Conservation (phyloP, 1,140 invertebrate genomes). For the Diachasma alloeum region DNA sequence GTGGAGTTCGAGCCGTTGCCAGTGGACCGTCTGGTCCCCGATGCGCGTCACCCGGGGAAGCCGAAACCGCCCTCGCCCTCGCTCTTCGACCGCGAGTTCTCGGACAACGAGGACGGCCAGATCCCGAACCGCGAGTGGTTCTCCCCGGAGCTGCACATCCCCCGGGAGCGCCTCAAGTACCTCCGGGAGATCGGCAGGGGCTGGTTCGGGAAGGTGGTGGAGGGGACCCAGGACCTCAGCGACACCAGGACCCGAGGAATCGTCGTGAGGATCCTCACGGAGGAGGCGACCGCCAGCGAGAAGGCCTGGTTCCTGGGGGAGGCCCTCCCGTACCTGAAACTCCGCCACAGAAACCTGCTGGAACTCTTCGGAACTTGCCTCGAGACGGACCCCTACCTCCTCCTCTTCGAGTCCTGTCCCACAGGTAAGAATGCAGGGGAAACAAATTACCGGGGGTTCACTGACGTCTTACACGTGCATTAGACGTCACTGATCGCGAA, state of each 20-base stretch:
- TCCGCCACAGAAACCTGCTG: conserved; percentile 72
- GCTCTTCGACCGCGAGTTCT: conserved; percentile 39
- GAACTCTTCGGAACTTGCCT: conserved; percentile 70
- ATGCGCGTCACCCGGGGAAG: conserved; percentile 38
- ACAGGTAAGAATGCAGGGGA: no score
- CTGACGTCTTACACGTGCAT: no score
- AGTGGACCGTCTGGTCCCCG: conserved; percentile 51
- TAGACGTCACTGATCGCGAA: no score
- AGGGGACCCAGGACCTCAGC: conserved; percentile 63
- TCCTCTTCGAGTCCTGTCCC: conserved; percentile 73
- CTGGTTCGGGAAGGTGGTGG: conserved; percentile 86
- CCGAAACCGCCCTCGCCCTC: conserved; percentile 52
- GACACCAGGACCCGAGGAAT: conserved; percentile 53
- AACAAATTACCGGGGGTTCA: no score
- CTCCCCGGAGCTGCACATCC: conserved; percentile 73
- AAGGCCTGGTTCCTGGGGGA: conserved; percentile 79
- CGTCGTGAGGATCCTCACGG: conserved; percentile 76
- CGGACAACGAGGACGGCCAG: conserved; percentile 40
- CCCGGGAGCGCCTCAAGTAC: conserved; percentile 81
- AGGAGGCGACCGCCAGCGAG: conserved; percentile 74
- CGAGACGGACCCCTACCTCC: conserved; percentile 72
- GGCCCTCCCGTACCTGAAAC: conserved; percentile 72
- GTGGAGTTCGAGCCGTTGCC: conserved; percentile 57
- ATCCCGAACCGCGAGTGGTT: conserved; percentile 55
- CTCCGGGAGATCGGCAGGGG: conserved; percentile 83